Percentiles rank a stretch among this genome's conserved stretches.
These are phyloP conservation scores for Ptiloglossa arizonensis DNA, from an alignment of 1,140 invertebrate genomes.

Conservation along the genomic window DNA sequence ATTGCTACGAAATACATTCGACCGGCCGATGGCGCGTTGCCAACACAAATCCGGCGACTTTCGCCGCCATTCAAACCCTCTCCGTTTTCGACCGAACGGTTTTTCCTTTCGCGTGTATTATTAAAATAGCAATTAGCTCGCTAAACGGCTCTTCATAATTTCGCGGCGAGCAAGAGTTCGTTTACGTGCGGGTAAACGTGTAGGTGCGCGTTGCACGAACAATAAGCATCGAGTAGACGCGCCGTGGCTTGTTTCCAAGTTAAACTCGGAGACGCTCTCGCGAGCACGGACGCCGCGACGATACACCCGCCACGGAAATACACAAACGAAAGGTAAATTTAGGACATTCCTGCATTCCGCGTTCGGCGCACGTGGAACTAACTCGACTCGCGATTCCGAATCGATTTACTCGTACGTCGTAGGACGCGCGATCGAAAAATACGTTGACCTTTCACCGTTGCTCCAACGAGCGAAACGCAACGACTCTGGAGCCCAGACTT, in stretches of 20 bases:
- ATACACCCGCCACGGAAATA: conserved; percentile 22
- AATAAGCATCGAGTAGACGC: conserved; percentile 42
- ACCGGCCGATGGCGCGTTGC: conserved; percentile 48
- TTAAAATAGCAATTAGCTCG: conserved; percentile 43
- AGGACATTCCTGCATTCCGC: not conserved
- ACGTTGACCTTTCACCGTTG: too few species aligned
- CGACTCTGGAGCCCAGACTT: too few species aligned
- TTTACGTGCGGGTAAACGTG: not conserved
- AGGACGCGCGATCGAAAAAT: too few species aligned
- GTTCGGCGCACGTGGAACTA: too few species aligned
- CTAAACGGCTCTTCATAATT: conserved; percentile 23
- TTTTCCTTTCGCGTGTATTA: conserved; percentile 29
- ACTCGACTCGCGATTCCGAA: too few species aligned
- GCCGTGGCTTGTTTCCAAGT: conserved; percentile 68
- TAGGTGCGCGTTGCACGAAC: conserved; percentile 24
- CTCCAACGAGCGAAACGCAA: too few species aligned
- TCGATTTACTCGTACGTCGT: too few species aligned
- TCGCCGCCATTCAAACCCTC: conserved; percentile 34
- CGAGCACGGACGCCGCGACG: conserved; percentile 40
- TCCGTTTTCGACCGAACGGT: not conserved
- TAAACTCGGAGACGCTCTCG: conserved; percentile 62
- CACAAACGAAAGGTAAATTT: conserved; percentile 62
- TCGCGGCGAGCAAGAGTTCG: conserved; percentile 4
- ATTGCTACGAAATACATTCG: conserved; percentile 43
- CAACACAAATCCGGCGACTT: conserved; percentile 54